Evolutionary conservation across 2,888 invertebrate genomes (phyloP).

Genomic region (Lasioglossum villosulum): DNA sequence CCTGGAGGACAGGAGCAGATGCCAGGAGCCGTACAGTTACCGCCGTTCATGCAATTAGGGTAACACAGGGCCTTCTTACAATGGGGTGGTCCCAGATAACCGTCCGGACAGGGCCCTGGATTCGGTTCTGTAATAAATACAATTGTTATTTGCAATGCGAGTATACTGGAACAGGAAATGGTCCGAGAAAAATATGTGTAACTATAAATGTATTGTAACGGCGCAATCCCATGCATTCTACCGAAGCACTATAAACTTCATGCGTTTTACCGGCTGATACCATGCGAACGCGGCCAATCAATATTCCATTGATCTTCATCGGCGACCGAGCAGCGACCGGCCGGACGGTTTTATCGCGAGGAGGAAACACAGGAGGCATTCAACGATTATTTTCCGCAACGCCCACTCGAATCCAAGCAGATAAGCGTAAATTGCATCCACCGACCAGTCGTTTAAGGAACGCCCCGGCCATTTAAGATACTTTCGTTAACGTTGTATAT

Average conservation of each 20-base stretch:
- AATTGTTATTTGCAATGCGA: neutral
- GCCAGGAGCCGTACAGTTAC: conserved; percentile 95
- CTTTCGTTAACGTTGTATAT: conserved; percentile 39
- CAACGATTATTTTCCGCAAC: conserved; percentile 47
- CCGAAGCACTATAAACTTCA: neutral
- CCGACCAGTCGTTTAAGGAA: conserved; percentile 33
- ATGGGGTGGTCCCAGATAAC: conserved; percentile 94
- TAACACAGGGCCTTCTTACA: conserved; percentile 95
- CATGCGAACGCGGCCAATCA: conserved; percentile 11
- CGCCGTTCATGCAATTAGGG: conserved; percentile 96
- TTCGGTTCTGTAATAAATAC: conserved; percentile 88
- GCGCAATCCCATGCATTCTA: conserved; percentile 23
- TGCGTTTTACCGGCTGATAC: conserved; percentile 1
- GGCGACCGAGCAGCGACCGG: conserved; percentile 1
- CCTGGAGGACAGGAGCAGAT: conserved; percentile 95
- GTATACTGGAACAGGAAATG: neutral
- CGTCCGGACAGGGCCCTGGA: conserved; percentile 95
- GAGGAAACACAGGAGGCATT: conserved; percentile 36
- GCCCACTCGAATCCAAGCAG: conserved; percentile 49
- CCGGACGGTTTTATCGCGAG: conserved; percentile 37
- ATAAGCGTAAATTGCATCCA: conserved; percentile 49
- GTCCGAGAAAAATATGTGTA: conserved; percentile 13
- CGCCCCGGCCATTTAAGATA: conserved; percentile 27
- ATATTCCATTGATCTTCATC: neutral
- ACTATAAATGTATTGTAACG: conserved; percentile 21